These are phyloP conservation scores for Ormyrus labotus DNA, from an alignment of 2,888 invertebrate species.

Conservation along the genomic window DNA sequence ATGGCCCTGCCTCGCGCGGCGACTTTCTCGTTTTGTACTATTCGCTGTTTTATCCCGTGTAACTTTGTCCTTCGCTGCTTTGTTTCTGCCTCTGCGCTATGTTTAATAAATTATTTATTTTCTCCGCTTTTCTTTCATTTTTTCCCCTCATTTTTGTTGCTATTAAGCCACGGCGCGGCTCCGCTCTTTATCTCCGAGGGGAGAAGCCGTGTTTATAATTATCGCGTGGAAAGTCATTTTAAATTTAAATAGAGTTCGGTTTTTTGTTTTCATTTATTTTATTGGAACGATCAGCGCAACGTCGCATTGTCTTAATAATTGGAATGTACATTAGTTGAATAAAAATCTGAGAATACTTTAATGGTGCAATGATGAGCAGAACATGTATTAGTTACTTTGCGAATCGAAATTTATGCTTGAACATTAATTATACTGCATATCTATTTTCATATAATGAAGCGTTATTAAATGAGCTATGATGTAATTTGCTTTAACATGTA, in stretches of 20 bases:
- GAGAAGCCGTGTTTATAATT: no score
- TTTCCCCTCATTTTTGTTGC: not conserved
- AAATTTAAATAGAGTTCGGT: no score
- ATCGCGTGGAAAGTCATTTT: no score
- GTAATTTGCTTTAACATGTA: slow-evolving; percentile 21
- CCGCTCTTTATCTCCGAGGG: no score
- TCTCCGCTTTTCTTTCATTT: not conserved
- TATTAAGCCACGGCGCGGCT: not conserved
- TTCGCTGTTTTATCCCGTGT: slow-evolving; percentile 27
- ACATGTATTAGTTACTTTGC: not conserved
- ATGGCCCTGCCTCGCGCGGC: slow-evolving; percentile 5
- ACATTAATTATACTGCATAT: not conserved
- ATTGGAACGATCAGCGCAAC: no score
- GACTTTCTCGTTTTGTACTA: slow-evolving; percentile 22
- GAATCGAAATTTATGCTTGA: slow-evolving; percentile 5
- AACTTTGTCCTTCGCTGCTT: slow-evolving; percentile 36
- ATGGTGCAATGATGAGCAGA: slow-evolving; percentile 7
- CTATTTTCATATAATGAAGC: slow-evolving; percentile 20
- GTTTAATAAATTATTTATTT: slow-evolving; percentile 33
- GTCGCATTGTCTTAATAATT: not conserved
- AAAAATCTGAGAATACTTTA: not conserved
- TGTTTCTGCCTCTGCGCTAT: slow-evolving; percentile 2
- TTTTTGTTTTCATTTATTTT: no score
- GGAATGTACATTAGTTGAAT: not conserved
- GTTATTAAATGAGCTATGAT: slow-evolving; percentile 15